Conservation (phyloP, 2,113 vertebrate genomes). For the Limanda limanda region DNA sequence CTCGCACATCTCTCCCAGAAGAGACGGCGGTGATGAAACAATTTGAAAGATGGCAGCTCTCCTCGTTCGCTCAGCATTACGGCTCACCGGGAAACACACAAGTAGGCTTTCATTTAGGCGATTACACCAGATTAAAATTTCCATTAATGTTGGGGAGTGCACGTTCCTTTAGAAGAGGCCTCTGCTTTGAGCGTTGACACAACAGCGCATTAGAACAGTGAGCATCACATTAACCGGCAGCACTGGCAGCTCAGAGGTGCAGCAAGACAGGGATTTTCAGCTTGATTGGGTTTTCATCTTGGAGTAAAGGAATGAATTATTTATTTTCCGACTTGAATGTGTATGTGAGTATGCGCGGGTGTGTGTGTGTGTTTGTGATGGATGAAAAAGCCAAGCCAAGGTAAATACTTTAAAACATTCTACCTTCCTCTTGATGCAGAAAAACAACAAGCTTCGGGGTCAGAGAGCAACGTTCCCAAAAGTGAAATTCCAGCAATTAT, state of each 20-base stretch:
- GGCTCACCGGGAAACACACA: slow-evolving; percentile 56
- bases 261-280: slow-evolving; percentile 89
- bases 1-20: slow-evolving; percentile 63
- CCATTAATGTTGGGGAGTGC: slow-evolving; percentile 65
- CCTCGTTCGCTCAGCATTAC: slow-evolving; percentile 63
- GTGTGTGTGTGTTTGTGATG: slow-evolving; percentile 23
- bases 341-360: slow-evolving; percentile 43
- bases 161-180: slow-evolving; percentile 61
- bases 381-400: slow-evolving; percentile 70
- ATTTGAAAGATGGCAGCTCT: slow-evolving; percentile 64
- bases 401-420: slow-evolving; percentile 81
- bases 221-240: slow-evolving; percentile 86
- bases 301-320: slow-evolving; percentile 89
- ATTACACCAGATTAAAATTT: slow-evolving; percentile 78
- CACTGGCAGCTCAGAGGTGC: slow-evolving; percentile 86
- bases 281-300: slow-evolving; percentile 92
- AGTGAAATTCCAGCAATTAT: slow-evolving; percentile 88
- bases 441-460: slow-evolving; percentile 78
- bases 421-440: slow-evolving; percentile 79
- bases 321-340: slow-evolving; percentile 79
- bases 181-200: slow-evolving; percentile 77
- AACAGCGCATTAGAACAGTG: slow-evolving; percentile 76
- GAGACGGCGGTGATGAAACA: slow-evolving; percentile 73
- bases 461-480: slow-evolving; percentile 84
- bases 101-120: slow-evolving; percentile 71